These are phyloP conservation scores for Chloroceryle inda DNA, from an alignment of 2,797 vertebrate species.

Conservation along the genomic window DNA sequence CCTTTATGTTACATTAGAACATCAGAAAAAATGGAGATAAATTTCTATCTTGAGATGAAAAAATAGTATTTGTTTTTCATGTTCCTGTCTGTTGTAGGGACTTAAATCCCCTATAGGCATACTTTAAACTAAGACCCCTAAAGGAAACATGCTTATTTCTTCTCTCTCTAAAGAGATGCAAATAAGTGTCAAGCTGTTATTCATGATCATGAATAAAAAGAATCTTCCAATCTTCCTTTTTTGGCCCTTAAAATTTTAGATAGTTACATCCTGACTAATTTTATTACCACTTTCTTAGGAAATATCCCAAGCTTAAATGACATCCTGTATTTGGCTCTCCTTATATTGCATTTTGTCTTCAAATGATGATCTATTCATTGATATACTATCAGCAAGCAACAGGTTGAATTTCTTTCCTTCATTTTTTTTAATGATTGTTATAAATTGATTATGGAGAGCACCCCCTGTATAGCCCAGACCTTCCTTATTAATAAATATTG, in stretches of 20 bases:
- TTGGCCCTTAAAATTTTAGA: background rate
- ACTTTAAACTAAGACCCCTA: background rate
- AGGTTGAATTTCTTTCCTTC: background rate
- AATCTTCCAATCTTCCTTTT: background rate
- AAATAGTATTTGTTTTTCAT: background rate
- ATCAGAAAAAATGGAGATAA: background rate
- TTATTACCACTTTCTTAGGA: background rate
- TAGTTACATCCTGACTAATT: background rate
- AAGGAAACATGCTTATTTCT: background rate
- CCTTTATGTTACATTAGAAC: conserved; percentile 15
- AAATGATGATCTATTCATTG: background rate
- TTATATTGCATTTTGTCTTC: background rate
- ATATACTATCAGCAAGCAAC: background rate
- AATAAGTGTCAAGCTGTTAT: background rate
- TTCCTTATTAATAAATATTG: background rate
- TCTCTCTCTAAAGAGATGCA: background rate
- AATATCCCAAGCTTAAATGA: background rate
- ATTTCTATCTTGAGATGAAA: background rate
- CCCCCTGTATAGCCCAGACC: background rate
- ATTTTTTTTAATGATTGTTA: background rate
- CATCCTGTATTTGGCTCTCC: background rate
- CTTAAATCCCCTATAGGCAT: background rate
- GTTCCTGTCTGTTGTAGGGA: background rate
- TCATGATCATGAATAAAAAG: background rate
- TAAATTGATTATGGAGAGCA: background rate